Conservation (phyloP, 2,113 vertebrate genomes). For the Pterocles gutturalis region DNA sequence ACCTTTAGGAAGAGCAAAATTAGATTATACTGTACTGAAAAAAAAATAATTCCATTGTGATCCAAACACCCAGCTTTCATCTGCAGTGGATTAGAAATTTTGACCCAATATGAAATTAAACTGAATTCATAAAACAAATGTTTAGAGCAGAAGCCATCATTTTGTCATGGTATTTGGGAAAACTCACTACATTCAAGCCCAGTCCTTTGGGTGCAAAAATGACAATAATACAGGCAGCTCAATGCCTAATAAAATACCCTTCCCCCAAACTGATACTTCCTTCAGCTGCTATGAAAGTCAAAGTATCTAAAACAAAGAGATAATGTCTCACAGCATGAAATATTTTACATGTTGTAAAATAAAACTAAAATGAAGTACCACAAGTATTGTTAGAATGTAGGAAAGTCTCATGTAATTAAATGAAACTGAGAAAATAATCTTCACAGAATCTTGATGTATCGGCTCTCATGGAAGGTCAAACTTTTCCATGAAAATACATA, state of each 20-base stretch:
- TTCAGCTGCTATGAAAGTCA: not conserved
- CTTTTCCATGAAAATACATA: not conserved
- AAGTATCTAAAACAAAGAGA: not conserved
- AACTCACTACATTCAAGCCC: not conserved
- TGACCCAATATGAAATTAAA: not conserved
- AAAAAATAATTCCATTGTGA: not conserved
- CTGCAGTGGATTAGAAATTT: not conserved
- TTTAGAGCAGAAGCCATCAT: not conserved
- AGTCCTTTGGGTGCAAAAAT: not conserved
- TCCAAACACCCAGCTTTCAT: not conserved
- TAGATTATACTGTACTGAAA: not conserved
- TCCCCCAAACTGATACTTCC: not conserved
- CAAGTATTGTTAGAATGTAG: not conserved
- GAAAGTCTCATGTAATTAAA: not conserved
- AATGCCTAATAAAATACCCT: not conserved
- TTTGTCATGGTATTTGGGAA: not conserved
- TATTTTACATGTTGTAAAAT: slow-evolving; percentile 10
- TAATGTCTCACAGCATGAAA: not conserved
- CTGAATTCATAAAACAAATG: slow-evolving; percentile 7
- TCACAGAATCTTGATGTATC: not conserved
- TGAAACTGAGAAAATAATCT: not conserved
- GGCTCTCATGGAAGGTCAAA: not conserved
- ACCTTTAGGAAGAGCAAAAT: slow-evolving; percentile 20
- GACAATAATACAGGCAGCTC: not conserved
- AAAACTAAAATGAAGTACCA: not conserved